Base-by-base conservation (phyloP, 2,888 invertebrate genomes). In the Ochlodes sylvanus region DNA sequence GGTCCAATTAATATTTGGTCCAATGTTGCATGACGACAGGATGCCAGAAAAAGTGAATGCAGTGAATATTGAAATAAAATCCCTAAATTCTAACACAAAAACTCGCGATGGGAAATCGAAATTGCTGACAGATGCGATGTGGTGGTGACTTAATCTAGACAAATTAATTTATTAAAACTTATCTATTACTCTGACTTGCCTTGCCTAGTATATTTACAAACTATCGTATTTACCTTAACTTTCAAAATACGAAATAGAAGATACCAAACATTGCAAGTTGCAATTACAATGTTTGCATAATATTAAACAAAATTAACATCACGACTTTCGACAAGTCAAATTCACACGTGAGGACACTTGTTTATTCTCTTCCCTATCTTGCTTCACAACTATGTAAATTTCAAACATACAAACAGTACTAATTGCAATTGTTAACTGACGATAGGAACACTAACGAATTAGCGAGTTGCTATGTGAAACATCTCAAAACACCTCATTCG, bases 291-390 rank as follows among this genome's bases (percentile, higher is more conserved):
- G 47, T 47, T 47, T 7, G 15, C 14, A 17, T 17, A 0, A 47
- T 47, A 47, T 3, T 52, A 52, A 21, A 5, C 14, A 21, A 27
- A 5, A 27, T 21, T 21, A 52, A 52, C 21, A 21, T 52, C 27
- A 52, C 1, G 27, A 52, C 52, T 27, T 21, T 52, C 21, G 52
- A 21, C 41, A 14, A 55, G 63, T 63, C 38, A 41, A 52, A 54
- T 54, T 63, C 27, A 55, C 63, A 42, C 27, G 27, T 17, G 27
- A 58, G 41, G 27, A 27, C 27, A 52, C 47, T 21, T 58, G 65
- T 52, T 50, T 41, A 65, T 65, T 58, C 15, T 52, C 58, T 58
- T 17, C 41, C 65, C 34, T 58, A 50, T 65, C 47, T 47, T 10
- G 38, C 14, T 27, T 42, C 12, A 64, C 41, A 64, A 38, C 34